These are phyloP conservation scores for Luperina nickerlii DNA, from an alignment of 2,888 invertebrate genomes.

Conservation along the genomic window DNA sequence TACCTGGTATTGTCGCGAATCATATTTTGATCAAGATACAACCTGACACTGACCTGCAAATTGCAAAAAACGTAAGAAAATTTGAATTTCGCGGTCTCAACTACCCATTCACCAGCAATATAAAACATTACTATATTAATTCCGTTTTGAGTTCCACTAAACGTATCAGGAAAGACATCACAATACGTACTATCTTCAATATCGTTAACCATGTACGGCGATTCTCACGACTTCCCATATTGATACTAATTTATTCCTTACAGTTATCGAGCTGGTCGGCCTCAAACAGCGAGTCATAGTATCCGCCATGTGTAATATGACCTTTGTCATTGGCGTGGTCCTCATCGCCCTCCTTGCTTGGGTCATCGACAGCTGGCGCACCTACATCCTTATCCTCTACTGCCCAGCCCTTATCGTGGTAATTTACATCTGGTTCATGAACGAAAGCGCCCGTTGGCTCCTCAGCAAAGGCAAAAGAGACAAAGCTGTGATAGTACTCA, in stretches of 20 bases:
- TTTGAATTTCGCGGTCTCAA: no score
- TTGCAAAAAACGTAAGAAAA: no score
- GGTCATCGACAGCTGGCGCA: constrained; percentile 93
- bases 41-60: no score
- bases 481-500: constrained; percentile 91
- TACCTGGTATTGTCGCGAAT: no score
- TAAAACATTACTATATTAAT: constrained; percentile 1
- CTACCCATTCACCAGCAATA: no score
- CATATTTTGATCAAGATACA: no score
- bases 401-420: constrained; percentile 92
- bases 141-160: constrained; percentile 17
- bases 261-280: constrained; percentile 95
- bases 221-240: constrained; percentile 43
- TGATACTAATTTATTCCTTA: constrained; percentile 65
- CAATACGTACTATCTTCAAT: constrained; percentile 32
- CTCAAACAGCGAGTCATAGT: constrained; percentile 93
- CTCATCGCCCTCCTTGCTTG: constrained; percentile 93
- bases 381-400: constrained; percentile 92
- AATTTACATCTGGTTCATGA: constrained; percentile 93
- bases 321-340: constrained; percentile 94
- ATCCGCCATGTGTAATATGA: constrained; percentile 93
- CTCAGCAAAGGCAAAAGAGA: constrained; percentile 92
- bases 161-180: constrained; percentile 23
- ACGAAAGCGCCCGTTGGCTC: constrained; percentile 95
- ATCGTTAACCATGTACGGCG: constrained; percentile 39